Evolutionary conservation across 2,113 vertebrate species (phyloP).

Genomic region (Erythrocercus mccallii): DNA sequence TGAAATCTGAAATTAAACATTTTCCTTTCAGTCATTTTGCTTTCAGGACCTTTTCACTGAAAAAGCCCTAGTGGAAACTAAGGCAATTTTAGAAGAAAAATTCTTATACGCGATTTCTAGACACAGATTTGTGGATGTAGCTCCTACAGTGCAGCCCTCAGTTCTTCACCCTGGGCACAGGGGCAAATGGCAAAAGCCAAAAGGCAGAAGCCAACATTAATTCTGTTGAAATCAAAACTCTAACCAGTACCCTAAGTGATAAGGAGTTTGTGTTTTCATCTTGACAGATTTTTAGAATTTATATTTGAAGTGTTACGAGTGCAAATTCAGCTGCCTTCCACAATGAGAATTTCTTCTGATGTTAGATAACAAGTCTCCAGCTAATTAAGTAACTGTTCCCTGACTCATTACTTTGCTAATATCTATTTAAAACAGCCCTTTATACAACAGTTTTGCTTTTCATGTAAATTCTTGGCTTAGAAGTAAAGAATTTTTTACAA

Average conservation of each 20-base stretch:
- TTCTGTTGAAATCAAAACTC: neutral
- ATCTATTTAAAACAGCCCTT: conserved; percentile 30
- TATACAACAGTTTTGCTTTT: neutral
- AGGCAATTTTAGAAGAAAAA: neutral
- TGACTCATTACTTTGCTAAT: conserved; percentile 17
- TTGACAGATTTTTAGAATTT: neutral
- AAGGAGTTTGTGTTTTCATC: neutral
- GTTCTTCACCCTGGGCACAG: neutral
- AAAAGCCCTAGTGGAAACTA: neutral
- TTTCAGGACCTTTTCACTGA: neutral
- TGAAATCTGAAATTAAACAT: neutral
- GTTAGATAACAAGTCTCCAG: conserved; percentile 10
- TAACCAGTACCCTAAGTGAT: neutral
- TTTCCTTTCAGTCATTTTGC: neutral
- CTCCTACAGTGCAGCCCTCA: neutral
- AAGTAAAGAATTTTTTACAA: neutral
- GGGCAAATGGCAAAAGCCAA: neutral
- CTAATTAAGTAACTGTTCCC: conserved; percentile 30
- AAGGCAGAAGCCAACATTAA: neutral
- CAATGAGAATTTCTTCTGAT: neutral
- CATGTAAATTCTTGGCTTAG: conserved; percentile 29
- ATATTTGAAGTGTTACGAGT: neutral
- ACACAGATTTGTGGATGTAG: accelerated
- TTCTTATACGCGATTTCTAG: neutral
- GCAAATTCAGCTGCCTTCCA: neutral